Evolutionary conservation across 2,888 invertebrate genomes (phyloP).

Genomic region (Mesopsocus fuscifrons): DNA sequence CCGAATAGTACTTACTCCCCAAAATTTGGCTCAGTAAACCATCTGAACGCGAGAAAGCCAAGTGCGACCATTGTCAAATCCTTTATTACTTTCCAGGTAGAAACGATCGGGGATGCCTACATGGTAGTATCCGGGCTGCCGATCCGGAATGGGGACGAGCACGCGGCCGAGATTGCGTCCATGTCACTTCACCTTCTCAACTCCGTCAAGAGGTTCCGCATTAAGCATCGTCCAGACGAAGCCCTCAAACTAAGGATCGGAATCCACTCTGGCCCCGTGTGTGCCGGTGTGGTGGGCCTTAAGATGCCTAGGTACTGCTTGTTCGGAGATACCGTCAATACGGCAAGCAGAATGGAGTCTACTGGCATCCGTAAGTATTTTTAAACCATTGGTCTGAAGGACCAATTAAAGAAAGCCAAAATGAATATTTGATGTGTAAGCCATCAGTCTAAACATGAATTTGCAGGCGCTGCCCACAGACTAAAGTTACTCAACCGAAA

Average conservation of each 20-base stretch:
- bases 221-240: conserved; percentile 71
- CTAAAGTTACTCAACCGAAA: no score
- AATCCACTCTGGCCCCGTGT: conserved; percentile 80
- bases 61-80: no score
- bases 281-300: conserved; percentile 78
- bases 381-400: no score
- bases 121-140: conserved; percentile 88
- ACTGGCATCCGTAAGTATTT: conserved; percentile 50
- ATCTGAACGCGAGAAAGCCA: no score
- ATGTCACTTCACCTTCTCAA: conserved; percentile 78
- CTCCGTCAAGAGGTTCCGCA: conserved; percentile 68
- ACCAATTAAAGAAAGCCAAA: no score
- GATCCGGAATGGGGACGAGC: conserved; percentile 67
- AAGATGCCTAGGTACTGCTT: conserved; percentile 89
- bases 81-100: no score
- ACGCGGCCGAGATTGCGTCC: conserved; percentile 84
- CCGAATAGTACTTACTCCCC: no score
- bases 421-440: no score
- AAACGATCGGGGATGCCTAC: conserved; percentile 65
- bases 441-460: neutral
- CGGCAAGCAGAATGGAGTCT: conserved; percentile 73
- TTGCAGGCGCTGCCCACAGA: no score
- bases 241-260: conserved; percentile 74
- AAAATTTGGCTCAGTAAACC: no score
- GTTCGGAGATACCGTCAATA: conserved; percentile 87